Percentiles rank a stretch among this genome's conserved stretches.
These are phyloP conservation scores for Drosophila obscura DNA, from an alignment of 1,140 invertebrate species.

Conservation along the genomic window DNA sequence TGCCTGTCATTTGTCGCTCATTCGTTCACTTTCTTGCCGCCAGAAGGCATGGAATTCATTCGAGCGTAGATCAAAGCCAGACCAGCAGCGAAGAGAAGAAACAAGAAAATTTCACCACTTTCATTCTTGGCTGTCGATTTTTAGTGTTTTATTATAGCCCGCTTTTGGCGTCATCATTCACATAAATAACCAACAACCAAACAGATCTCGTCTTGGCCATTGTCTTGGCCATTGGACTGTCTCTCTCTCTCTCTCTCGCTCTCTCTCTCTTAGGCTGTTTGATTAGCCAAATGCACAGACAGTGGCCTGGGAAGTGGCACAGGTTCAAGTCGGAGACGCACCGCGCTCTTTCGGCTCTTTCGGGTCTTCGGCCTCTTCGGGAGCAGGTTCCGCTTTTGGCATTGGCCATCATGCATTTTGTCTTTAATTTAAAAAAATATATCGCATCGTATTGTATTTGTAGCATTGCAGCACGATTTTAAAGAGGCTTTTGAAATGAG, in stretches of 20 bases:
- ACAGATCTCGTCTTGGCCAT: not conserved
- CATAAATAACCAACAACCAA: constrained; percentile 4
- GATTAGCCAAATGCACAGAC: constrained; percentile 32
- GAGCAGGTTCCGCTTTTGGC: constrained; percentile 58
- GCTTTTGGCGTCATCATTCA: constrained; percentile 53
- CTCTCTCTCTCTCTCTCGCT: constrained; percentile 12
- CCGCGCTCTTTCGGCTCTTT: too few relatives aligned
- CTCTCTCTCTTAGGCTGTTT: constrained; percentile 21
- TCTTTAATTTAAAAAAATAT: constrained; percentile 48
- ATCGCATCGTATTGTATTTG: constrained; percentile 32
- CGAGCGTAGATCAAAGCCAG: constrained; percentile 14
- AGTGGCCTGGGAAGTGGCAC: constrained; percentile 53
- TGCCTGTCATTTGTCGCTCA: constrained; percentile 63
- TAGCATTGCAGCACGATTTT: constrained; percentile 62
- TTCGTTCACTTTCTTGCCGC: constrained; percentile 44
- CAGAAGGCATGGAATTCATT: constrained; percentile 12
- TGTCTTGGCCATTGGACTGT: constrained; percentile 8
- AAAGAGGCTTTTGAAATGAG: constrained; percentile 20
- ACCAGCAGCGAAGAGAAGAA: constrained; percentile 19
- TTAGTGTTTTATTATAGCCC: constrained; percentile 51
- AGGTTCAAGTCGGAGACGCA: constrained; percentile 14
- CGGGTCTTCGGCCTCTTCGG: too few relatives aligned
- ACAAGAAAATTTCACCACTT: constrained; percentile 67
- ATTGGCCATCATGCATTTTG: constrained; percentile 23
- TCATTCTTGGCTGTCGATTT: constrained; percentile 69